A percentile compares a stretch with the other conserved stretches of the same genome.
phyloP scores from a whole-genome alignment of 1,140 invertebrate genomes.

The Drosophila setifemur region DNA sequence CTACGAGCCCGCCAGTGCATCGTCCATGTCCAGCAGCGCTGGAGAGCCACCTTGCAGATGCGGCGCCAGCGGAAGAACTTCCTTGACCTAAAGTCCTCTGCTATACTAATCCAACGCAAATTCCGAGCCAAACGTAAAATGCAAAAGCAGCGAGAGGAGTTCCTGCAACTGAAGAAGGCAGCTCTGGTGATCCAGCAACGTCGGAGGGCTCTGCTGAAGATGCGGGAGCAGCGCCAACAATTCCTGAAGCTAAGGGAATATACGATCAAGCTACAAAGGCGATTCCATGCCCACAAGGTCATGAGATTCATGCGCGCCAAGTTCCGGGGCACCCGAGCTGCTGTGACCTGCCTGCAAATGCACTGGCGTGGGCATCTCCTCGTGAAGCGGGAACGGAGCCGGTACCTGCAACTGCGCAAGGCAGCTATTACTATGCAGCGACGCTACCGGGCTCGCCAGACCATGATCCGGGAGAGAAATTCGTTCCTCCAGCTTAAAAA shows the following conservation, averaged over 20 bases:
- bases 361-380: conserved; percentile 75
- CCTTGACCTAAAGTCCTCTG: not conserved
- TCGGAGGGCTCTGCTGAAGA: conserved; percentile 43
- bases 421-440: conserved; percentile 44
- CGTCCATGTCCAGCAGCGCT: conserved; percentile 48
- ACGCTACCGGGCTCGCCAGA: conserved; percentile 26
- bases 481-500: conserved; percentile 13
- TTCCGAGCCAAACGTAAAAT: conserved; percentile 42
- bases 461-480: conserved; percentile 30
- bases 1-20: conserved; percentile 16
- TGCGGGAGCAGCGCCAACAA: conserved; percentile 26
- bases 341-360: conserved; percentile 79
- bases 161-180: conserved; percentile 28
- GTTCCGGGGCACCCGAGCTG: conserved; percentile 66
- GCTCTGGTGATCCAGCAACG: conserved; percentile 54
- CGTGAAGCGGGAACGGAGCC: conserved; percentile 38
- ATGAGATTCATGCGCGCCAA: conserved; percentile 61
- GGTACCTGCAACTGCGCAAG: conserved; percentile 28
- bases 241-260: conserved; percentile 47
- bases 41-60: conserved; percentile 37
- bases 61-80: conserved; percentile 12
- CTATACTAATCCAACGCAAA: conserved; percentile 20
- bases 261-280: conserved; percentile 82
- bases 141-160: conserved; percentile 30
- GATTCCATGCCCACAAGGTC: conserved; percentile 82